Evolutionary conservation across 92 coral and sea anemone genomes (phyloP), one percentile per base, ranked within the genome.

Genomic region (Zoanthus solanderi): DNA sequence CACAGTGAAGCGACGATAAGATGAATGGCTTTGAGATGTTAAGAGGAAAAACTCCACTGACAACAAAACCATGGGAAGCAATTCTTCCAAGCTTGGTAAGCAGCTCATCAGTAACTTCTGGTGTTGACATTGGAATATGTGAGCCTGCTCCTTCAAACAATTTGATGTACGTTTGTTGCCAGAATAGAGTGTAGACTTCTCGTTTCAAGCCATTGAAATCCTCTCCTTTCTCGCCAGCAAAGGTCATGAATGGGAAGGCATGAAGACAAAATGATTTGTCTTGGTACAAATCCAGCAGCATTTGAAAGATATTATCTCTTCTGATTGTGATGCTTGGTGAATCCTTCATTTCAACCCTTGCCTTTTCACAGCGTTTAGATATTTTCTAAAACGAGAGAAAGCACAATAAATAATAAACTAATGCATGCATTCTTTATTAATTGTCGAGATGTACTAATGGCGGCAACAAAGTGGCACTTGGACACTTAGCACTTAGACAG

Each of bases 121-220:
- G 89, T 61, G 89, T 86, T 75, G 84, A 12, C 89, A 76, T 86
- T 17, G 89, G 89, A 23, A 86, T 86, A 76, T 58, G 67, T 31
- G 89, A 86, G 75, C 89, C 89, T 86, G 84, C 89, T 86, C 80
- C 88, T 85, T 85, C 88, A 85, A 85, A 85, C 52, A 85, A 85
- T 69, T 53, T 58, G 72, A 85, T 60, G 48, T 47, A 85, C 56
- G 88, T 75, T 67, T 86, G 47, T 75, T 86, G 75, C 89, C 89
- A 85, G 60, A 85, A 85, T 18, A 75, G 42, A 32, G 89, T 86
- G 83, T 86, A 86, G 46, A 86, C 37, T 57, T 86, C 89, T 32
- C 89, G 47, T 86, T 86, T 86, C 53, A 86, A 47, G 30, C 88
- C 88, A 76, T 76, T 28, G 28, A 86, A 77, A 76, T 86, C 89